These are phyloP conservation scores for Apotomis capreana DNA, from an alignment of 2,888 invertebrate genomes.

Conservation along the genomic window DNA sequence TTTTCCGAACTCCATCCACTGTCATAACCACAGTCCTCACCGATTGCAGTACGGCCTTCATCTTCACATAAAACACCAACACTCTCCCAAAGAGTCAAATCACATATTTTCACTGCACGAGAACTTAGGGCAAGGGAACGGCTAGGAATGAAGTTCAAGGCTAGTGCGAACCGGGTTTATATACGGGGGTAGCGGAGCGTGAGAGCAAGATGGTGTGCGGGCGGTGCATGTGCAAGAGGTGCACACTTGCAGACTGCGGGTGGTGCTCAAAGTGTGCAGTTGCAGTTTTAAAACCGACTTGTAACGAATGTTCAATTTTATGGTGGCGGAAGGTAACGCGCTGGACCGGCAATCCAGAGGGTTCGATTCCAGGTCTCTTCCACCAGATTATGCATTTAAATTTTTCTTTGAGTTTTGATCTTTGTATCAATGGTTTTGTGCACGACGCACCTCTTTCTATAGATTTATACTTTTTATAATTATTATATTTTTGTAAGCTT, in stretches of 20 bases:
- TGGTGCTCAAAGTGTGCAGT: slow-evolving; percentile 56
- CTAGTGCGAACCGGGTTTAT: slow-evolving; percentile 70
- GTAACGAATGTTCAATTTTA: too few relatives aligned
- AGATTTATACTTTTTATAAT: too few relatives aligned
- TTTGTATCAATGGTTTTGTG: too few relatives aligned
- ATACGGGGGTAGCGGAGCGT: slow-evolving; percentile 80
- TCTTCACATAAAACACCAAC: slow-evolving; percentile 62
- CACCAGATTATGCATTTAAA: too few relatives aligned
- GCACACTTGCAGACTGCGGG: slow-evolving; percentile 58
- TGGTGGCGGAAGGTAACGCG: too few relatives aligned
- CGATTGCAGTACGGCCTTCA: slow-evolving; percentile 70
- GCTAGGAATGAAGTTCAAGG: slow-evolving; percentile 82
- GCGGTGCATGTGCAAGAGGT: slow-evolving; percentile 52
- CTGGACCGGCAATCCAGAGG: too few relatives aligned
- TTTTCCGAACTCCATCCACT: too few relatives aligned
- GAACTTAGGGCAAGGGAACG: slow-evolving; percentile 40
- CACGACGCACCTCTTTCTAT: too few relatives aligned
- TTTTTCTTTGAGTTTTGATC: too few relatives aligned
- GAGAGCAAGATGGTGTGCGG: slow-evolving; percentile 57
- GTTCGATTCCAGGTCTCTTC: too few relatives aligned
- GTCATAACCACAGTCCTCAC: slow-evolving; percentile 56
- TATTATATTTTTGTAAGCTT: too few relatives aligned
- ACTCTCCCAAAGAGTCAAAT: slow-evolving; percentile 48
- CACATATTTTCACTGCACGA: slow-evolving; percentile 38
- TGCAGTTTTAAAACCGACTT: too few relatives aligned